Percentiles rank a stretch among this genome's conserved stretches.
Conservation (phyloP, 53 echinoderm and acorn worm species). For the Temnopleurus reevesii region DNA sequence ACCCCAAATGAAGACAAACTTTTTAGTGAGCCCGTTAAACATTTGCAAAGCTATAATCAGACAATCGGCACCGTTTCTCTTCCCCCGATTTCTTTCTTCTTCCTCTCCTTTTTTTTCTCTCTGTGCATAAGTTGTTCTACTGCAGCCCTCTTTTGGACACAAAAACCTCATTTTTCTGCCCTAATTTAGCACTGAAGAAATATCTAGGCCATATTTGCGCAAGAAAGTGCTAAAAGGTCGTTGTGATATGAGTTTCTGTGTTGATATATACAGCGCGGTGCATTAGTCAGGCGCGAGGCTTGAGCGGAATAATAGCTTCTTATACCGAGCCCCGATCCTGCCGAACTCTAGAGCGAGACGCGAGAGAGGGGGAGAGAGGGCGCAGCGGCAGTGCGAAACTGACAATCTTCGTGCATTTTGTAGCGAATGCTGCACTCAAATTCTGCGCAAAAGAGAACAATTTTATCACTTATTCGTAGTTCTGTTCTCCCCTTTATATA, state of each 20-base stretch:
- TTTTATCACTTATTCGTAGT: too few relatives aligned
- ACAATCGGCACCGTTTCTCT: neutral
- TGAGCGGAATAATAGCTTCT: slow-evolving; percentile 8
- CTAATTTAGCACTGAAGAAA: slow-evolving; percentile 10
- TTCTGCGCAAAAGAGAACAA: too few relatives aligned
- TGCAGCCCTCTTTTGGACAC: slow-evolving; percentile 26
- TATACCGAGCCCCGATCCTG: neutral
- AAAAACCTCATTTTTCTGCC: slow-evolving; percentile 24
- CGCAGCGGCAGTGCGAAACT: too few relatives aligned
- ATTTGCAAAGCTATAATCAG: slow-evolving; percentile 32
- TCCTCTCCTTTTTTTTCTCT: neutral
- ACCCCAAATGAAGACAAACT: slow-evolving; percentile 3
- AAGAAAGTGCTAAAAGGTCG: slow-evolving; percentile 32
- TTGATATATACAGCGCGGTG: neutral
- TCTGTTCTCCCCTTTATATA: too few relatives aligned
- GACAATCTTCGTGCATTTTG: too few relatives aligned
- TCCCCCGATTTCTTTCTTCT: neutral
- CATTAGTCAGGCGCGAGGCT: neutral
- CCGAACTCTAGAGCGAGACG: slow-evolving; percentile 16
- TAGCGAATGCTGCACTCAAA: too few relatives aligned
- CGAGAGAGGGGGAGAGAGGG: too few relatives aligned
- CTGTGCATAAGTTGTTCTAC: neutral
- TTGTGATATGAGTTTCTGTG: neutral
- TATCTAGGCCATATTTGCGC: slow-evolving; percentile 35
- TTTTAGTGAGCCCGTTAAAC: slow-evolving; percentile 35